phyloP scores from a whole-genome alignment of 2,888 invertebrate genomes.

The Watsonalla binaria region DNA sequence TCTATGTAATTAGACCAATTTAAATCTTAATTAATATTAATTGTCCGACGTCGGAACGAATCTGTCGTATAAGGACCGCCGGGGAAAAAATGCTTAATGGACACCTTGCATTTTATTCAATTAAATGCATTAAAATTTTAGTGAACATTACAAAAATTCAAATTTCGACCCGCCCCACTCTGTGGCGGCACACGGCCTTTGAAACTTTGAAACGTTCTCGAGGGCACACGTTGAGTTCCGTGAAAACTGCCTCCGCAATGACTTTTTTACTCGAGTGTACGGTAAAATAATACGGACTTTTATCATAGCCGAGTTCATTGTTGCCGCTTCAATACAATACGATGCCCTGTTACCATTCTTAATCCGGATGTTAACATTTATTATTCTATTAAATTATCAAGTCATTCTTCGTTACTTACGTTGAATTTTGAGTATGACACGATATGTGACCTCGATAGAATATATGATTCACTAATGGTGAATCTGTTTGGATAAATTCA shows the following conservation, averaged over 20 bases:
- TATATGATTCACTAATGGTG: background rate
- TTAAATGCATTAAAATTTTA: constrained; percentile 26
- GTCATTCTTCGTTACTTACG: constrained; percentile 16
- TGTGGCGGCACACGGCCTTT: constrained; percentile 26
- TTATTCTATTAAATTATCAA: constrained; percentile 65
- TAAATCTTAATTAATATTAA: constrained; percentile 79
- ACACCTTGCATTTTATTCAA: constrained; percentile 38
- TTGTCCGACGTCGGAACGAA: constrained; percentile 75
- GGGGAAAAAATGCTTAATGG: constrained; percentile 48
- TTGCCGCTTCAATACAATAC: constrained; percentile 62
- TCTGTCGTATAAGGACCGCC: constrained; percentile 69
- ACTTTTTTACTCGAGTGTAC: constrained; percentile 54
- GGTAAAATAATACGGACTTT: constrained; percentile 63
- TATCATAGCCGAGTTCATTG: constrained; percentile 56
- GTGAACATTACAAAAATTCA: constrained; percentile 6
- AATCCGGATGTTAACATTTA: constrained; percentile 76
- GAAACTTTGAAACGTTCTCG: constrained; percentile 35
- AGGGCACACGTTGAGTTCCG: constrained; percentile 27
- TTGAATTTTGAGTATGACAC: background rate
- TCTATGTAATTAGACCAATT: constrained; percentile 78
- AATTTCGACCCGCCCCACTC: constrained; percentile 19
- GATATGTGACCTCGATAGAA: background rate
- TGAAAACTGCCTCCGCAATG: constrained; percentile 24
- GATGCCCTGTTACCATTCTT: constrained; percentile 63
- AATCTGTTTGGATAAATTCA: too few relatives aligned